Evolutionary conservation across 2,888 invertebrate species (phyloP).

Genomic region (Epinotia bilunana): DNA sequence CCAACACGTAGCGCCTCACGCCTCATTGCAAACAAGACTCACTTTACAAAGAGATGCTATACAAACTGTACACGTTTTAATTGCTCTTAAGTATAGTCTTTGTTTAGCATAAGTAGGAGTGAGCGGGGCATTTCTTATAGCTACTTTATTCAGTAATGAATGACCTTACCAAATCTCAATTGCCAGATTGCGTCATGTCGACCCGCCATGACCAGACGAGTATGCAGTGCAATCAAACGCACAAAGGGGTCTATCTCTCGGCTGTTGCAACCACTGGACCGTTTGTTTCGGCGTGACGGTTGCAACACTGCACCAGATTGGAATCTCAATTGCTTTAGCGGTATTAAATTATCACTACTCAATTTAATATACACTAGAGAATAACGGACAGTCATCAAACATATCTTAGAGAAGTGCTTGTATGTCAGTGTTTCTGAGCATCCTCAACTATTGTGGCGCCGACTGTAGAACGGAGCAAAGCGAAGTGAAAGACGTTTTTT

Average conservation of each 20-base stretch:
- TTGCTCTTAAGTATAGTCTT: not conserved
- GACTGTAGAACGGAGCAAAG: not conserved
- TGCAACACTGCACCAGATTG: slow-evolving; percentile 40
- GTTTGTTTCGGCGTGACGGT: slow-evolving; percentile 43
- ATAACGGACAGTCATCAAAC: not conserved
- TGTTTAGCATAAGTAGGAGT: not conserved
- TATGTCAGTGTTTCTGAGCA: not conserved
- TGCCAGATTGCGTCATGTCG: slow-evolving; percentile 30
- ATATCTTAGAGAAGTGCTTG: not conserved
- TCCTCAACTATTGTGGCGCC: not conserved
- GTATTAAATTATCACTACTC: slow-evolving; percentile 31
- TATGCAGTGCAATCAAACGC: slow-evolving; percentile 44
- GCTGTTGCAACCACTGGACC: slow-evolving; percentile 39
- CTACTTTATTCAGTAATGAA: slow-evolving; percentile 20
- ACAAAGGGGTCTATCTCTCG: slow-evolving; percentile 38
- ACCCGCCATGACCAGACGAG: slow-evolving; percentile 36
- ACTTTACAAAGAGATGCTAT: no score
- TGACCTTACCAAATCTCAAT: slow-evolving; percentile 21
- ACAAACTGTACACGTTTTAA: no score
- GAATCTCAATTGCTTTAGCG: slow-evolving; percentile 40
- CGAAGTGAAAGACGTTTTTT: slow-evolving; percentile 22
- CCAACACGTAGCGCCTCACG: not conserved
- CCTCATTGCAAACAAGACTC: no score
- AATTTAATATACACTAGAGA: slow-evolving; percentile 7
- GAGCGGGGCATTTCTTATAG: not conserved